These are phyloP conservation scores for Nomada fucata DNA, from an alignment of 2,888 invertebrate species.

Conservation along the genomic window DNA sequence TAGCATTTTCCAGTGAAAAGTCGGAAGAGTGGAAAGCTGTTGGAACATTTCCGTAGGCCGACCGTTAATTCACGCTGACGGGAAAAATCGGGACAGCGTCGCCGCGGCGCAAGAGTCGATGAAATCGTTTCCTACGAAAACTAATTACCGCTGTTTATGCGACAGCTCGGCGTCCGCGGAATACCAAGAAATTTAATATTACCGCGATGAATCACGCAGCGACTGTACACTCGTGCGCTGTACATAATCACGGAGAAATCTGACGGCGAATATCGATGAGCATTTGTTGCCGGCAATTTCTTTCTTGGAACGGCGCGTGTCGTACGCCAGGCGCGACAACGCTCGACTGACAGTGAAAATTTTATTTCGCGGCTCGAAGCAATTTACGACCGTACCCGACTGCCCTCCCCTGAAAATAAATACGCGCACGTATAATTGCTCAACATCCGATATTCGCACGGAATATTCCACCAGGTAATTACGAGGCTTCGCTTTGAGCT, in stretches of 20 bases:
- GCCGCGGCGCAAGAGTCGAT: neutral
- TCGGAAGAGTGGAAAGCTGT: neutral
- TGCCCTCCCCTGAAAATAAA: constrained; percentile 40
- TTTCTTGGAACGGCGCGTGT: constrained; percentile 11
- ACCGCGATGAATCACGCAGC: constrained; percentile 6
- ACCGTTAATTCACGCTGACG: constrained; percentile 26
- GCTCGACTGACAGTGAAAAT: constrained; percentile 51
- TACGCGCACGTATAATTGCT: constrained; percentile 45
- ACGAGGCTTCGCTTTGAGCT: constrained; percentile 9
- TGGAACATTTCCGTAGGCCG: constrained; percentile 8
- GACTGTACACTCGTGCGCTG: constrained; percentile 4
- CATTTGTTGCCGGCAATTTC: constrained; percentile 53
- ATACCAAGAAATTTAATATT: constrained; percentile 39
- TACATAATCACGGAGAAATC: constrained; percentile 45
- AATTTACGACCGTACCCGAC: constrained; percentile 31
- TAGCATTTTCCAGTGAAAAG: constrained; percentile 30
- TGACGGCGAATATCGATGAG: constrained; percentile 38
- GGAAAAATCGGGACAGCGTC: neutral
- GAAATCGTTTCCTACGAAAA: constrained; percentile 44
- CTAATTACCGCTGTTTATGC: constrained; percentile 52
- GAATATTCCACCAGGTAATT: constrained; percentile 13
- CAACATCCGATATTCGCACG: constrained; percentile 28
- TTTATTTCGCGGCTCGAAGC: constrained; percentile 44
- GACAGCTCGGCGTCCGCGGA: neutral
- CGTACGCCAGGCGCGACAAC: neutral